Percentiles rank a stretch among this genome's conserved stretches.
Evolutionary conservation across 2,888 invertebrate species (phyloP).

Genomic region (Venustoraphidia nigricollis): DNA sequence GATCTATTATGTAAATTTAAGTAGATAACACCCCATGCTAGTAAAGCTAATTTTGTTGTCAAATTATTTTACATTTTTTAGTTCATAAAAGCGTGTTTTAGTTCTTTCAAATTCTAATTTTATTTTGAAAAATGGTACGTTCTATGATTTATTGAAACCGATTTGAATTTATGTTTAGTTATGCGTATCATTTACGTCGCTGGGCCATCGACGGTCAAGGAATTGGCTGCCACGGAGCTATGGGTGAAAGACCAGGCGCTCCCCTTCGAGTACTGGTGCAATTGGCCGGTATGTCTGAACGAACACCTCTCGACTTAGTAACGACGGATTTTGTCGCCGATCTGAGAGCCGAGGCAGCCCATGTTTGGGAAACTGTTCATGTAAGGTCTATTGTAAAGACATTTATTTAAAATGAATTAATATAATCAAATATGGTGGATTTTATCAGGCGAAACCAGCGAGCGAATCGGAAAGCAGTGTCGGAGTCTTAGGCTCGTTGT

Average conservation of each 20-base stretch:
- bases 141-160: too few species aligned
- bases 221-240: conserved; percentile 57
- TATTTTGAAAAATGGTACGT: too few species aligned
- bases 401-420: too few species aligned
- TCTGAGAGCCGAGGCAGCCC: conserved; percentile 84
- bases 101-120: too few species aligned
- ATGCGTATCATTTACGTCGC: conserved; percentile 75
- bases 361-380: conserved; percentile 70
- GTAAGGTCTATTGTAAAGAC: background rate
- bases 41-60: too few species aligned
- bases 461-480: background rate
- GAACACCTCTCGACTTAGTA: conserved; percentile 65
- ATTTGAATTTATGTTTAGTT: conserved; percentile 29
- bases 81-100: too few species aligned
- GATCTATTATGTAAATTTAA: too few species aligned
- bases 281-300: conserved; percentile 76
- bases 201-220: conserved; percentile 77
- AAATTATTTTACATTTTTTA: too few species aligned
- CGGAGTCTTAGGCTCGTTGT: conserved; percentile 42
- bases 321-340: conserved; percentile 84
- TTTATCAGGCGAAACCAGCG: background rate
- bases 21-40: too few species aligned
- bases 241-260: conserved; percentile 40
- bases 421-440: too few species aligned
- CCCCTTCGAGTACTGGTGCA: conserved; percentile 69